Evolutionary conservation across 2,888 invertebrate species (phyloP).

Genomic region (Pocota personata): DNA sequence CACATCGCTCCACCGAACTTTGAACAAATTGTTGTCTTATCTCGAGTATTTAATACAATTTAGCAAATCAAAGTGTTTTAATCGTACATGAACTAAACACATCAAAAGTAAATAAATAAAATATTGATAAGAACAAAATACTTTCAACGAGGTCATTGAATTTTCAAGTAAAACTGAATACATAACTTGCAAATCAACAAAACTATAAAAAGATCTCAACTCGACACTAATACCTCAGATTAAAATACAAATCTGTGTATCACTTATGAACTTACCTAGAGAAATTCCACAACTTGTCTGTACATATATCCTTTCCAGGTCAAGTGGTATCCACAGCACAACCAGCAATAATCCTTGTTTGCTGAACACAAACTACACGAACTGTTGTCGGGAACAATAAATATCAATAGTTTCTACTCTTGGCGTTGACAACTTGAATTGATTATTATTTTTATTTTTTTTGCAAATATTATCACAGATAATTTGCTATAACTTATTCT

Average conservation of each 20-base stretch:
- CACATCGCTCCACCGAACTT: not conserved
- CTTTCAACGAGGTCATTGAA: not conserved
- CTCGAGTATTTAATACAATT: not conserved
- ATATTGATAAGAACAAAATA: not conserved
- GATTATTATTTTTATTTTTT: not conserved
- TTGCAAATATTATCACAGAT: slow-evolving; percentile 54
- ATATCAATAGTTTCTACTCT: not conserved
- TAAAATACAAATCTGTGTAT: not conserved
- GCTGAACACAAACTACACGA: not conserved
- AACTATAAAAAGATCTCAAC: not conserved
- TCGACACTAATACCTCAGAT: not conserved
- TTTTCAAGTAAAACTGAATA: not conserved
- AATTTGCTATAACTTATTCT: slow-evolving; percentile 24
- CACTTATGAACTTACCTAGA: slow-evolving; percentile 21
- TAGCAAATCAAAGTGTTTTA: not conserved
- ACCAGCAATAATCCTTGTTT: slow-evolving; percentile 37
- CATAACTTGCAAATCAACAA: not conserved
- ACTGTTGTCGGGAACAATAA: slow-evolving; percentile 12
- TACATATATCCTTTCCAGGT: slow-evolving; percentile 32
- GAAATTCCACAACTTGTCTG: slow-evolving; percentile 20
- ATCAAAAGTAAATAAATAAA: not conserved
- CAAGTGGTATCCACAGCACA: slow-evolving; percentile 21
- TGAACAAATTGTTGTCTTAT: not conserved
- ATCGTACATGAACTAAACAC: not conserved
- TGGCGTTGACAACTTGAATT: not conserved